Percentiles rank a stretch among this genome's conserved stretches.
Evolutionary conservation across 2,113 vertebrate genomes (phyloP).

Genomic region (Saccopteryx bilineata): DNA sequence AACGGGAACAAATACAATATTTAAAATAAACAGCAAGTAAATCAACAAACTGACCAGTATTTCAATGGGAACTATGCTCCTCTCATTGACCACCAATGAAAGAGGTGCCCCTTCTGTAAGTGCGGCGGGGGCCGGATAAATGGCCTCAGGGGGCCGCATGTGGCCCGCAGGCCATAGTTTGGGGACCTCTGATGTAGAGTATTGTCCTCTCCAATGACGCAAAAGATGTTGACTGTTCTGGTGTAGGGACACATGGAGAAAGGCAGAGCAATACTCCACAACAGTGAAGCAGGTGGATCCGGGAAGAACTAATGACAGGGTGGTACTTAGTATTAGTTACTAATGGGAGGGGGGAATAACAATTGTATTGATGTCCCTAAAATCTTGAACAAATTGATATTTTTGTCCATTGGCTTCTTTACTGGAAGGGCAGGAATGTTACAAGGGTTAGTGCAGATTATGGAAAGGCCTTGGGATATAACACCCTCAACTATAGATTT

Average conservation of each 20-base stretch:
- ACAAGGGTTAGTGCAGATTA: neutral
- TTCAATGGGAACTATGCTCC: too few relatives aligned
- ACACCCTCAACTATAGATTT: neutral
- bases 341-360: neutral
- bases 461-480: neutral
- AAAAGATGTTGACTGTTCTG: neutral
- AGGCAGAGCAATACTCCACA: neutral
- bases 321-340: neutral
- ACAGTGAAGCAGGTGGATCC: neutral
- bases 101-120: too few relatives aligned
- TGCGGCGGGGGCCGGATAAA: too few relatives aligned
- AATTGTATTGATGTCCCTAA: neutral
- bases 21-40: too few relatives aligned
- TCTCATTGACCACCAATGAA: too few relatives aligned
- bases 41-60: too few relatives aligned
- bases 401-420: constrained; percentile 19
- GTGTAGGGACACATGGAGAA: neutral
- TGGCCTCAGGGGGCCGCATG: too few relatives aligned
- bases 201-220: neutral
- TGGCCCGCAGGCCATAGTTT: too few relatives aligned
- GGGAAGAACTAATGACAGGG: neutral
- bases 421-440: neutral
- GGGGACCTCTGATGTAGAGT: too few relatives aligned
- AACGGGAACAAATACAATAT: too few relatives aligned
- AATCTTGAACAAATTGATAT: constrained; percentile 18